These are phyloP conservation scores for Therioaphis trifolii DNA, from an alignment of 2,888 invertebrate species.

Conservation along the genomic window DNA sequence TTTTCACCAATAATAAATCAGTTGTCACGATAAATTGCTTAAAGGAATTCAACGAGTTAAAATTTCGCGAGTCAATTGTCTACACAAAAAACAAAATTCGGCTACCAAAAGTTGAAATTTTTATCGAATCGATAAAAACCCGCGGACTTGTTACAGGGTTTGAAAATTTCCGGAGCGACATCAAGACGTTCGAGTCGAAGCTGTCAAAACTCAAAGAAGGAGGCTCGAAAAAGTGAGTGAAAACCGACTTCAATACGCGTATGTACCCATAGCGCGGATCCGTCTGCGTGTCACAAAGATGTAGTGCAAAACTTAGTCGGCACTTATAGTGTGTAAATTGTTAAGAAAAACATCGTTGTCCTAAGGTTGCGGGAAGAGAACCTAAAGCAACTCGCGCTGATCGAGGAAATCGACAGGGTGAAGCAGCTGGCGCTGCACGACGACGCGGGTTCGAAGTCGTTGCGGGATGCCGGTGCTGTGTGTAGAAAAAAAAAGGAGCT, in stretches of 20 bases:
- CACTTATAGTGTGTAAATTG: no score
- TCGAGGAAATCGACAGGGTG: constrained; percentile 44
- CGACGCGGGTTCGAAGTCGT: neutral
- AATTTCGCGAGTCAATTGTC: no score
- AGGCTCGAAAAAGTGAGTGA: constrained; percentile 50
- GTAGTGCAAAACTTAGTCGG: no score
- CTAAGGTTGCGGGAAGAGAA: constrained; percentile 52
- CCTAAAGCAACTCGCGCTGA: neutral
- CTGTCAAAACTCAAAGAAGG: constrained; percentile 53
- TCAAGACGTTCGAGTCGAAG: constrained; percentile 45
- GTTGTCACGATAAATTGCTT: no score
- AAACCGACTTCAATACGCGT: neutral
- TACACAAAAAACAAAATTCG: no score
- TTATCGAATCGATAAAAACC: no score
- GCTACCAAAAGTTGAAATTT: no score
- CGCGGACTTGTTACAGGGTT: constrained; percentile 30
- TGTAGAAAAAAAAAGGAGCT: constrained; percentile 13
- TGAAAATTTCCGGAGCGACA: constrained; percentile 47
- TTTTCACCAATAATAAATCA: no score
- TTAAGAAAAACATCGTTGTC: neutral
- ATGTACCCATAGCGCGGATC: no score
- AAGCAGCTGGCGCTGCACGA: constrained; percentile 18
- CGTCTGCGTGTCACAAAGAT: neutral
- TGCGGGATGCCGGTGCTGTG: neutral
- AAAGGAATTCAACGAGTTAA: no score